Conservation (phyloP, 2,797 vertebrate species). For the Falco biarmicus region DNA sequence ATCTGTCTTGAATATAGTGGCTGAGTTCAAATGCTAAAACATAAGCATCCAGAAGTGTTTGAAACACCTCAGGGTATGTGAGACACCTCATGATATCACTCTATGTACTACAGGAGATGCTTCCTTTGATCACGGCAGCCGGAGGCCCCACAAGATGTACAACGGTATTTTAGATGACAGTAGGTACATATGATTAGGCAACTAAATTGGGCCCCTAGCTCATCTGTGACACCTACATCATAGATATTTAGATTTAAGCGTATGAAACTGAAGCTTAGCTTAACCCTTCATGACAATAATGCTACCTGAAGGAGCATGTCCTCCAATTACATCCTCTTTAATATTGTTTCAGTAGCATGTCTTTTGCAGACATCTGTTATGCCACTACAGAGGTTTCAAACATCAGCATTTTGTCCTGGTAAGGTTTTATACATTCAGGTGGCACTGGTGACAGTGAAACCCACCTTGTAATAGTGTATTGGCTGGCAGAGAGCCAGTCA, state of each 20-base stretch:
- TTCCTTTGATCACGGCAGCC: neutral
- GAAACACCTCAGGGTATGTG: neutral
- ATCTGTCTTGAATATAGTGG: neutral
- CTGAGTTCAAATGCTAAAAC: neutral
- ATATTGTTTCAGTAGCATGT: neutral
- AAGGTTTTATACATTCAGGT: neutral
- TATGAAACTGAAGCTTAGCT: neutral
- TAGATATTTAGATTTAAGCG: neutral
- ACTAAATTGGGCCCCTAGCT: neutral
- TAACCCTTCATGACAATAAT: neutral
- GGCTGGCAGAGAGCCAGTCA: rapidly evolving
- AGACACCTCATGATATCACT: neutral
- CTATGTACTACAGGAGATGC: neutral
- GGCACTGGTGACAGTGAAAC: neutral
- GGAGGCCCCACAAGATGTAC: neutral
- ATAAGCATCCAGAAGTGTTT: neutral
- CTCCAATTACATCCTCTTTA: neutral
- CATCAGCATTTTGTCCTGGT: neutral
- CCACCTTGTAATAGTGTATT: neutral
- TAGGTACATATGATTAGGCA: neutral
- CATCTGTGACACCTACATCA: neutral
- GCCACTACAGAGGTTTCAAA: neutral
- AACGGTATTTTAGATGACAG: neutral
- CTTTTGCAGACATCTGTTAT: neutral
- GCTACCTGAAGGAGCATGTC: neutral